Conservation (phyloP, 2,888 invertebrate species). For the Listrodromus nycthemerus region DNA sequence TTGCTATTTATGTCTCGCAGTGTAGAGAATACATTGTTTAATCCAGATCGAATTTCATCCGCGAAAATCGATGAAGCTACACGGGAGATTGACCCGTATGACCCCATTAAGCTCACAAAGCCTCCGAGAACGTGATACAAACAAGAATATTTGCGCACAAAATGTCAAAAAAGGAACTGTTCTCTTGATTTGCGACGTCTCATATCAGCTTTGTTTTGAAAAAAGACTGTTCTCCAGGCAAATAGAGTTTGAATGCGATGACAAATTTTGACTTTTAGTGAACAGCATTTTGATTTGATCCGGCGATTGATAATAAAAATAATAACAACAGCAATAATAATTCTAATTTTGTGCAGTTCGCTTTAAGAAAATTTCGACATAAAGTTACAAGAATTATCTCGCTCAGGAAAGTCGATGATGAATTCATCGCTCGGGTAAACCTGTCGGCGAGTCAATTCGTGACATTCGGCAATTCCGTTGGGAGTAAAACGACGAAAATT, state of each 20-base stretch:
- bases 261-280: too few relatives aligned
- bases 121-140: not conserved
- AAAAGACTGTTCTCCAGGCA: not conserved
- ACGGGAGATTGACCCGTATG: not conserved
- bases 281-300: too few relatives aligned
- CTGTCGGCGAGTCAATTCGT: not conserved
- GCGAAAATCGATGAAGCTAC: not conserved
- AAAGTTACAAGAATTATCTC: not conserved
- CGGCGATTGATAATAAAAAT: too few relatives aligned
- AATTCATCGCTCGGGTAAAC: not conserved
- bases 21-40: not conserved
- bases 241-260: constrained; percentile 4
- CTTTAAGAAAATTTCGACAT: too few relatives aligned
- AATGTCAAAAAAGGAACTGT: not conserved
- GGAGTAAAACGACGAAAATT: not conserved
- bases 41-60: not conserved
- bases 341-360: too few relatives aligned
- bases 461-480: not conserved
- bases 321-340: too few relatives aligned
- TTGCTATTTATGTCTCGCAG: too few relatives aligned
- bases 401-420: not conserved
- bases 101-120: constrained; percentile 8
- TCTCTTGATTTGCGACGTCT: constrained; percentile 3
- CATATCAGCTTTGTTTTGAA: not conserved
- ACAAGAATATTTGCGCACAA: not conserved